Evolutionary conservation across 2,113 vertebrate species (phyloP).

Genomic region (Sceloporus undulatus): DNA sequence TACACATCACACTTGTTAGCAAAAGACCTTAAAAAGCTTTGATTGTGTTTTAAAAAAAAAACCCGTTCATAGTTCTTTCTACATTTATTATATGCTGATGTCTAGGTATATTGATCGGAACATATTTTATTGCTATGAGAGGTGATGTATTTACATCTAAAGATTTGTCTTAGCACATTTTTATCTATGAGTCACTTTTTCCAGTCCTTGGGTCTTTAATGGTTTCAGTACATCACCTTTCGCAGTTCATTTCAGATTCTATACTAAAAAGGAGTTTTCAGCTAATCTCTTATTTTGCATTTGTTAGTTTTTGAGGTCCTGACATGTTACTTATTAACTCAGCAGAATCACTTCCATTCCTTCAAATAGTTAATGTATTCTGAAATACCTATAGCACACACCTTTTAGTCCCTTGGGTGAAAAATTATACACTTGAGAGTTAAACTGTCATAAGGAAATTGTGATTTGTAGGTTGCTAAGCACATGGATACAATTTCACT

Average conservation of each 20-base stretch:
- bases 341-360: not conserved
- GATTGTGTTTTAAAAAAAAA: slow-evolving; percentile 52
- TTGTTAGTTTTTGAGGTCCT: not conserved
- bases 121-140: slow-evolving; percentile 65
- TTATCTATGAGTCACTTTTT: slow-evolving; percentile 54
- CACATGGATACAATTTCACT: not conserved
- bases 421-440: not conserved
- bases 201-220: not conserved
- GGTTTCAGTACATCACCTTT: slow-evolving; percentile 30
- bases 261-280: slow-evolving; percentile 33
- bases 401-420: not conserved
- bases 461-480: not conserved
- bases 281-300: not conserved
- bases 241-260: slow-evolving; percentile 40
- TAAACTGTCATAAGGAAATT: not conserved
- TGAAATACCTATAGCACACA: not conserved
- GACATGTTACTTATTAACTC: not conserved
- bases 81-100: slow-evolving; percentile 57
- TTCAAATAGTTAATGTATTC: not conserved
- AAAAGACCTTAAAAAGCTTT: slow-evolving; percentile 54
- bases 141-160: slow-evolving; percentile 56
- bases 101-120: slow-evolving; percentile 64
- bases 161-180: slow-evolving; percentile 60
- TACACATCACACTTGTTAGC: slow-evolving; percentile 41
- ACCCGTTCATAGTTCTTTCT: slow-evolving; percentile 50